Base-by-base conservation (phyloP, 1,140 invertebrate genomes). In the Ceratina australensis region DNA sequence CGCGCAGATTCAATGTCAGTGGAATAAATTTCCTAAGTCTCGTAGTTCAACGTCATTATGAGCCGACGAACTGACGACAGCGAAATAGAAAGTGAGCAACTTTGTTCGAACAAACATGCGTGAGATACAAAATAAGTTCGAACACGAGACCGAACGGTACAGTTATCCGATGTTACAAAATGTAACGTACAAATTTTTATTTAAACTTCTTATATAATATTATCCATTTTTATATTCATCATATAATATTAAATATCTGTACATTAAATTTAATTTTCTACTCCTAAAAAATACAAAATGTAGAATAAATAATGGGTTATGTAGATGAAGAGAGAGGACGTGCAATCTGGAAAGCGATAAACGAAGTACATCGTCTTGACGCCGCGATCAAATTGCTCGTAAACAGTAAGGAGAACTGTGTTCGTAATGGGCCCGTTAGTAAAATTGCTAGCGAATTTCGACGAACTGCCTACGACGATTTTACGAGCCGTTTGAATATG, bases 381-480 rank as follows among this genome's bases (percentile, higher is more conserved):
- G 71, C 49, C 50, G 20, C 26, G 54, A 50, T n/a, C 28, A 74
- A 64, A 78, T 12, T 75, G 67, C 74, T 83, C 81, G 59, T 86
- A 83, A 86, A 83, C 33, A n/a, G 49, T 33, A n/a, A 0, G 24
- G 52, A 42, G 33, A 72, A 66, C 26, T 85, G 60, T 52, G 59
- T 75, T 59, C 75, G 69, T 82, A 82, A 86, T 74, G 61, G 59
- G 49, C 33, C 49, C 61, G 71, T 82, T 84, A 78, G 63, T 80
- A 78, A 82, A 86, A 84, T 86, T 63, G 73, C 42, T 47, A 73
- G 49, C 54, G 73, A 84, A 83, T 81, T 78, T 68, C 33, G 8
- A 20, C 60, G 72, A 59, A 79, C 66, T 26, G 57, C 18, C 52
- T 13, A 33, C 10, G 20, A 33, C 22, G 42, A 76, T 26, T 83